Conservation (phyloP, 2,113 vertebrate genomes). For the Microcebus griseorufus region DNA sequence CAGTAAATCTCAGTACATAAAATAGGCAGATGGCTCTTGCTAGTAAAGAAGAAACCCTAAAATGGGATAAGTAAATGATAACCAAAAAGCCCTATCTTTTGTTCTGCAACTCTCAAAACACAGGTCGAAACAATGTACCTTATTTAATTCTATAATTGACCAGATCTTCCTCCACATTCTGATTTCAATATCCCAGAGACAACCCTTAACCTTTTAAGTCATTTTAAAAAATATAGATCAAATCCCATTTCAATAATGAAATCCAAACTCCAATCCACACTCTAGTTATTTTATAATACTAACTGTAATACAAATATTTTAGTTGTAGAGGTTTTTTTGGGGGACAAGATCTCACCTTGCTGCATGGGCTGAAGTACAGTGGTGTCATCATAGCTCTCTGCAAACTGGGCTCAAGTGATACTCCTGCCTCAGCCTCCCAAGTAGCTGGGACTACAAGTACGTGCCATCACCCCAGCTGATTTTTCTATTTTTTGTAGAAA, state of each 20-base stretch:
- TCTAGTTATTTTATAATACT: neutral
- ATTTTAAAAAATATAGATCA: neutral
- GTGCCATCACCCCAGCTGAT: no score
- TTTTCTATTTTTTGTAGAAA: no score
- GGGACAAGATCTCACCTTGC: no score
- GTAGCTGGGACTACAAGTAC: no score
- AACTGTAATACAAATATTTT: neutral
- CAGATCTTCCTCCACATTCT: neutral
- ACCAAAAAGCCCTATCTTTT: neutral
- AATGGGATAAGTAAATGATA: neutral
- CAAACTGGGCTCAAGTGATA: no score
- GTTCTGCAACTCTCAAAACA: neutral
- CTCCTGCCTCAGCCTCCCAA: no score
- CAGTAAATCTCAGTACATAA: neutral
- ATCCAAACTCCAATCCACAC: neutral
- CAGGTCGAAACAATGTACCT: neutral
- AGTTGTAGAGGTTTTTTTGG: neutral
- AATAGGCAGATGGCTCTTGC: neutral
- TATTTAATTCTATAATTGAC: neutral
- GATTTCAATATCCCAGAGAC: neutral
- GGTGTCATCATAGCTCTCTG: no score
- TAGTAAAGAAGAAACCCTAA: neutral
- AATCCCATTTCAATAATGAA: slow-evolving; percentile 5
- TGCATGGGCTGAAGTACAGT: no score
- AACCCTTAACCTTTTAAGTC: neutral